These are phyloP conservation scores for Nephrotoma flavescens DNA, from an alignment of 2,888 invertebrate genomes.

Conservation along the genomic window DNA sequence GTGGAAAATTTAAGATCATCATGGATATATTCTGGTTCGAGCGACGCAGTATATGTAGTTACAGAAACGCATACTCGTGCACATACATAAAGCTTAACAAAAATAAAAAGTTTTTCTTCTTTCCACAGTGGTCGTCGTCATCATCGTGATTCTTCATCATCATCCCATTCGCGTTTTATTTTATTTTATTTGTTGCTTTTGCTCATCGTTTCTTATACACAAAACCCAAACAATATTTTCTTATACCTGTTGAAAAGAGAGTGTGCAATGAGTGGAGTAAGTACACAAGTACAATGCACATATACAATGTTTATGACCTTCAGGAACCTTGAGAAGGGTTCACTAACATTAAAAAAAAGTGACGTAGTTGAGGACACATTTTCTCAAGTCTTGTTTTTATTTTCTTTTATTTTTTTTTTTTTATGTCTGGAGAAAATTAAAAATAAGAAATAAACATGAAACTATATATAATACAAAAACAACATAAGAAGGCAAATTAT, in stretches of 20 bases:
- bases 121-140: not conserved
- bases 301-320: constrained; percentile 5
- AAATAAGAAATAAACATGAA: not conserved
- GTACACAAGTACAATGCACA: not conserved
- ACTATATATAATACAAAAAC: not conserved
- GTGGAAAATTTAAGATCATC: not conserved
- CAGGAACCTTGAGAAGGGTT: constrained; percentile 6
- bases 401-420: not conserved
- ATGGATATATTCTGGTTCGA: not conserved
- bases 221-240: not conserved
- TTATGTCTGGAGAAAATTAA: constrained; percentile 2
- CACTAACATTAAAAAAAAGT: constrained; percentile 4
- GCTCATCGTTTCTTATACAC: not conserved
- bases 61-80: not conserved
- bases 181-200: not conserved
- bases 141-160: not conserved
- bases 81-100: not conserved
- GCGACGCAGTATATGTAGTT: not conserved
- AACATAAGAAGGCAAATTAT: not conserved
- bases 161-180: not conserved
- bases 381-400: not conserved
- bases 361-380: constrained; percentile 5
- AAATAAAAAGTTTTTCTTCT: not conserved
- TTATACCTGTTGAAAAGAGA: not conserved
- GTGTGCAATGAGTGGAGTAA: not conserved